These are phyloP conservation scores for Callaeas wilsoni DNA, from an alignment of 2,113 vertebrate species.

Conservation along the genomic window DNA sequence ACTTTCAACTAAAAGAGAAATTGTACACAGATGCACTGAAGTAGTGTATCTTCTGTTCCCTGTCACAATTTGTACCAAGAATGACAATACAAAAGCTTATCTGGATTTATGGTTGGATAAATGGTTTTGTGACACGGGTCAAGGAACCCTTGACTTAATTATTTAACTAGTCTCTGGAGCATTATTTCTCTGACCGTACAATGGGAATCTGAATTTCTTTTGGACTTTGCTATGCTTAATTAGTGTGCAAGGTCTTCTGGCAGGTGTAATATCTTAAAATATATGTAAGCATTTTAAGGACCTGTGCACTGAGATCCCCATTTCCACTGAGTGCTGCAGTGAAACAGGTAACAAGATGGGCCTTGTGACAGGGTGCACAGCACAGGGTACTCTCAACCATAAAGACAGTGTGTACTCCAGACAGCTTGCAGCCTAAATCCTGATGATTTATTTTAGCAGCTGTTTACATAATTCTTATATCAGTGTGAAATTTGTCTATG, in stretches of 20 bases:
- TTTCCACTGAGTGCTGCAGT: background rate
- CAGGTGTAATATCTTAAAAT: background rate
- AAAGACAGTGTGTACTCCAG: background rate
- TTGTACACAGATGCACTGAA: background rate
- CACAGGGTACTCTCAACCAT: background rate
- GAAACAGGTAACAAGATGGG: background rate
- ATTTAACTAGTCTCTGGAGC: background rate
- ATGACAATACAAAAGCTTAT: background rate
- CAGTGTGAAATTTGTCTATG: constrained; percentile 49
- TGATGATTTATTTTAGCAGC: background rate
- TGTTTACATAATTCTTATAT: constrained; percentile 30
- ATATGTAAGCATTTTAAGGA: background rate
- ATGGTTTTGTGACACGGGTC: background rate
- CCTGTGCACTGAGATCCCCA: background rate
- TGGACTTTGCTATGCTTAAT: background rate
- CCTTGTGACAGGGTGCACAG: background rate
- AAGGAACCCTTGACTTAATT: constrained; percentile 1
- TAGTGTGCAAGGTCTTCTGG: background rate
- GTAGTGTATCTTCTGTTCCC: background rate
- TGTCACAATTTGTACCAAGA: background rate
- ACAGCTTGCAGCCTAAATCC: constrained; percentile 7
- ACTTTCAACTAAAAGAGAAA: background rate
- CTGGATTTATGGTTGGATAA: constrained; percentile 1
- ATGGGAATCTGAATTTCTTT: background rate
- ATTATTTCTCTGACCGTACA: background rate